Base-by-base conservation (phyloP, 2,797 vertebrate species). In the Tadarida brasiliensis region DNA sequence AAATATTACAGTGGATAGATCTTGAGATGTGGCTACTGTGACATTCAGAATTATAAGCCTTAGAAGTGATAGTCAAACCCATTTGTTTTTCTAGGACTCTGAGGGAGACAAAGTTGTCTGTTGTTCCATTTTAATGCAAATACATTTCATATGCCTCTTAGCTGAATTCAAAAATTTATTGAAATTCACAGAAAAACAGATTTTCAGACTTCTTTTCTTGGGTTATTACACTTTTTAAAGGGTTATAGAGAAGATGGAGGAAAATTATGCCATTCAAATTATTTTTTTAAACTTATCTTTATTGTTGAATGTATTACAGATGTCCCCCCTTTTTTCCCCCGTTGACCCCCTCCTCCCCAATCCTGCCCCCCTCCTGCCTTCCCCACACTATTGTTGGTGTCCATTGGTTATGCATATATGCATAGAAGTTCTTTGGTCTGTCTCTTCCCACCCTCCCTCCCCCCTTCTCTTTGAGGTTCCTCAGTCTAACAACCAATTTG, bases 181-280 rank as follows among this genome's bases (percentile, higher is more conserved):
- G 49, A 90, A 74, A 89, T 96, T 92, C 28, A 68, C 9, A 74
- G 59, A 73, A 94, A 86, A 90, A 74, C 7, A 61, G 68, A 26
- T 67, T 92, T 88, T 92, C 26, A 83, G 22, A 78, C 20, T 93
- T 94, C 16, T 82, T 96, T 96, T 94, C 61, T 80, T 91, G 11
- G 49, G 28, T 86, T 83, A 11, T 63, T 94, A 16, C 10, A 30
- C 7, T 61, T 88, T 80, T 71, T 78, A 89, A 94, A 86, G 74
- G 5, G 12, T 68, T 78, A 0, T 56, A 76, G 47, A 47, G n/a
- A 94, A 82, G n/a, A 84, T 78, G 16, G n/a, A 70, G 20, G 39
- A 74, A 74, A 85, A 73, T 9, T 78, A 2, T 78, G 19, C 63
- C 7, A 11, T 97, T 96, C 59, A 4, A 92, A 44, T 44, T 44